A percentile compares a stretch with the other conserved stretches of the same genome.
phyloP scores from a whole-genome alignment of 37 sponge, comb jelly and placozoan genomes.

The Chondrilla cf. caribensis region DNA sequence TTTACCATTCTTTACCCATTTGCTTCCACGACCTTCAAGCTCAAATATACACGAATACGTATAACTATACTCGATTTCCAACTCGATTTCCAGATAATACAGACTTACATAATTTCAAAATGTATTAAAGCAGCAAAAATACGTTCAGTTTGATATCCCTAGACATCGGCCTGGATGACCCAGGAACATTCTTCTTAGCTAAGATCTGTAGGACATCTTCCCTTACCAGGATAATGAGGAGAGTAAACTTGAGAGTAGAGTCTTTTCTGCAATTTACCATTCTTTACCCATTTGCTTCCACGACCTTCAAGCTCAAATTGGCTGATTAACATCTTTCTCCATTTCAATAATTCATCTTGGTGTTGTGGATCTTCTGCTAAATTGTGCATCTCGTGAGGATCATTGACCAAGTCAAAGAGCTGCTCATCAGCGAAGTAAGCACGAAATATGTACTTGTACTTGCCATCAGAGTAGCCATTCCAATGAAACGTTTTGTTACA shows the following conservation, averaged over 20 bases:
- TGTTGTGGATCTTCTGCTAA: conserved; percentile 31
- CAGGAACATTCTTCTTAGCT: no score
- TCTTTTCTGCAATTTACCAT: conserved; percentile 36
- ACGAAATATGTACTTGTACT: conserved; percentile 54
- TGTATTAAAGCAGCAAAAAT: no score
- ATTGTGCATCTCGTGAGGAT: conserved; percentile 49
- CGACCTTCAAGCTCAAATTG: conserved; percentile 63
- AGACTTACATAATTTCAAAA: no score
- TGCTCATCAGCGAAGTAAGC: conserved; percentile 62
- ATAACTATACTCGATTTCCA: no score
- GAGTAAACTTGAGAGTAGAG: conserved; percentile 60
- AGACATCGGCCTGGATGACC: no score
- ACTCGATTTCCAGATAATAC: no score
- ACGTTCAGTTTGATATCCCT: no score
- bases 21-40: conserved; percentile 42
- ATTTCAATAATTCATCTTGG: conserved; percentile 18
- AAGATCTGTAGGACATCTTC: not conserved
- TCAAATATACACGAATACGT: no score
- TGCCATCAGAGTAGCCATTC: conserved; percentile 65
- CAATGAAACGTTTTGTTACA: conserved; percentile 71
- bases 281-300: conserved; percentile 51
- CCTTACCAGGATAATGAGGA: conserved; percentile 46
- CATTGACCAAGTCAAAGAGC: conserved; percentile 53
- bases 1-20: conserved; percentile 47
- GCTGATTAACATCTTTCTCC: conserved; percentile 46